These are phyloP conservation scores for fruit fly (Drosophila melanogaster) DNA, from an alignment of 1,140 invertebrate species.

Conservation along the genomic window DNA sequence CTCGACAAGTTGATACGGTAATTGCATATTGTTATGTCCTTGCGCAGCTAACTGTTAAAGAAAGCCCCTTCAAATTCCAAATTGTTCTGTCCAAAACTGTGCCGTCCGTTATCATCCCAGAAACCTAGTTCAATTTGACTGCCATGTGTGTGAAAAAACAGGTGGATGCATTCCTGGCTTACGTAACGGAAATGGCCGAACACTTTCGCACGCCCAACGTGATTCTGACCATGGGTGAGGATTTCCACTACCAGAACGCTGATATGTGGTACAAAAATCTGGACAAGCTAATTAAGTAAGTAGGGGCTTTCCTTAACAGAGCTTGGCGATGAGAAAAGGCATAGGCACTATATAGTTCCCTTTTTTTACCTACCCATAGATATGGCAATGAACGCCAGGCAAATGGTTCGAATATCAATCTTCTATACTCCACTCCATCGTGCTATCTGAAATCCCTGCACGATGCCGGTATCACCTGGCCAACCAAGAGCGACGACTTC, in stretches of 20 bases:
- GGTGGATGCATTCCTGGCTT: conserved; percentile 87
- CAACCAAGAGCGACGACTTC: conserved; percentile 93
- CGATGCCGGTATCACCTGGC: conserved; percentile 87
- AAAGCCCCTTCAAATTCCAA: conserved; percentile 55
- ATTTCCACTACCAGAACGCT: conserved; percentile 96
- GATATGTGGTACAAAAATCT: conserved; percentile 93
- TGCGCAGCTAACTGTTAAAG: conserved; percentile 38
- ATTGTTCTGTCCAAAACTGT: conserved; percentile 25
- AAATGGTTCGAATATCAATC: conserved; percentile 88
- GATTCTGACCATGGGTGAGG: conserved; percentile 95
- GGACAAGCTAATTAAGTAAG: conserved; percentile 94
- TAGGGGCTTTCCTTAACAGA: conserved; percentile 67
- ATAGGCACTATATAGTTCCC: neutral
- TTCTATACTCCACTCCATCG: conserved; percentile 97
- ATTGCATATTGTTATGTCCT: conserved; percentile 28
- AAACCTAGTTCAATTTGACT: conserved; percentile 1
- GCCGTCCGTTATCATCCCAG: neutral
- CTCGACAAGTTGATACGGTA: conserved; percentile 95
- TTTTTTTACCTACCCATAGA: conserved; percentile 60
- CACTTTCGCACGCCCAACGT: conserved; percentile 90
- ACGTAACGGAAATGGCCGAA: conserved; percentile 85
- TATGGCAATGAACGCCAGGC: conserved; percentile 87
- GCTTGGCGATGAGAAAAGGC: neutral
- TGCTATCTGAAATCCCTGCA: conserved; percentile 96
- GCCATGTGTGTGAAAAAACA: conserved; percentile 55